Base-by-base conservation (phyloP, 2,113 vertebrate genomes). In the Pteronura brasiliensis region DNA sequence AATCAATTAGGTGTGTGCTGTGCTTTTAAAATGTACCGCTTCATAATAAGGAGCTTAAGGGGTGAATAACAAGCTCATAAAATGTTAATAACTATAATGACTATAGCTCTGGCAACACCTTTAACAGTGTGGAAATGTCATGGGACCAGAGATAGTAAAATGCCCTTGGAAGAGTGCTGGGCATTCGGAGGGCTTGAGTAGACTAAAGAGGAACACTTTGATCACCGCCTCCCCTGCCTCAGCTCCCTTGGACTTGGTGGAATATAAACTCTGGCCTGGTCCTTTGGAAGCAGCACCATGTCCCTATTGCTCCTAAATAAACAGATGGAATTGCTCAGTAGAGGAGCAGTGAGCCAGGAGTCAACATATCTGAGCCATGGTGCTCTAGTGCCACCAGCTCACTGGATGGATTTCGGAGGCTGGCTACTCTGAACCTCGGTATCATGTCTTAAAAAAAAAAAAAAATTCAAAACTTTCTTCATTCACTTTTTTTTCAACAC, bases 81-180 rank as follows among this genome's bases (percentile, higher is more conserved):
- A 99, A 98, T 98, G 97, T 98, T 99, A 99, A 98, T 98, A 98
- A 98, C 98, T 98, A 87, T 98, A 98, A 98, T 98, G 99, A 99
- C 98, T 97, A 61, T 97, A 98, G 94, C 94, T 98, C 97, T 93
- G 88, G 91, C 0, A 59, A 52, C 96, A 98, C 96, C 98, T 98
- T 98, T 98, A 98, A 98, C 98, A 93, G 92, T 91, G 98, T 3
- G 6, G 96, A 98, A 98, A 98, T 98, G 95, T 97, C 98, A 97
- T 96, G 97, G 98, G 95, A 97, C 97, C 98, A 97, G 97, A 90
- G 97, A 94, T 71, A 97, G 96, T 98, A 98, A 98, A 98, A 98
- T 92, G 96, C 89, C 96, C 96, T 98, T 98, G 82, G 74, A 97
- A 97, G 92, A 95, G 95, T 98, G 74, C 86, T 74, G 94, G 93